Base-by-base conservation (phyloP, 2,888 invertebrate species). In the Eueremaeus valkanovi region DNA sequence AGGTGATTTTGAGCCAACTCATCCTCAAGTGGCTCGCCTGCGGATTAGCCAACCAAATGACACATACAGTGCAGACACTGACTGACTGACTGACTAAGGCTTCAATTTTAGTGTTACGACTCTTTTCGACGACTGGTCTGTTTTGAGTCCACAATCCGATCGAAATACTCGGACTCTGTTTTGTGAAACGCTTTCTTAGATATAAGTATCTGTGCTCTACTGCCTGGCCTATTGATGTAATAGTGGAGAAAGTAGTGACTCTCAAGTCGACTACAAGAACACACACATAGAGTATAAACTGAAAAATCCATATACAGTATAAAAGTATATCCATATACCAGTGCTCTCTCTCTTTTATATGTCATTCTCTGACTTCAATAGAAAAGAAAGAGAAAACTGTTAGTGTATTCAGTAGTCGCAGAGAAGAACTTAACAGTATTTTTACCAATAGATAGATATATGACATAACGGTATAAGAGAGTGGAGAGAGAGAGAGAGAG, bases 1-100 rank as follows among this genome's bases (percentile, higher is more conserved):
- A 61, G 61, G 61, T 61, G 29, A 61, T 61, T 61, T 61, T 61
- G 61, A 61, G 29, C 61, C 61, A 16, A 29, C 18, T n/a, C n/a
- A n/a, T 61, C 31, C 61, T 61, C 61, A 61, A 61, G 61, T 61
- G 61, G 61, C 61, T 61, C 61, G 31, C 61, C 61, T 29, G 61
- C 61, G 61, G 61, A 61, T 61, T 61, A 61, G 31, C 31, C 6
- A 31, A 61, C 61, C 61, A 61, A 61, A 61, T 61, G 61, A 61
- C 61, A 61, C 61, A 61, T 51, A 61, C 31, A 61, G 5, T 61
- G 18, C 18, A 24, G 55, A n/a, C 55, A 5, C 24, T 55, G 6
- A 21, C 24, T 55, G 8, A 24, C 8, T 55, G 24, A 55, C 9
- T 9, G 61, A 31, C 61, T 31, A 51, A 21, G 45, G 45, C 45